Base-by-base conservation (phyloP, 2,113 vertebrate genomes). In the Leptobrachium ailaonicum region DNA sequence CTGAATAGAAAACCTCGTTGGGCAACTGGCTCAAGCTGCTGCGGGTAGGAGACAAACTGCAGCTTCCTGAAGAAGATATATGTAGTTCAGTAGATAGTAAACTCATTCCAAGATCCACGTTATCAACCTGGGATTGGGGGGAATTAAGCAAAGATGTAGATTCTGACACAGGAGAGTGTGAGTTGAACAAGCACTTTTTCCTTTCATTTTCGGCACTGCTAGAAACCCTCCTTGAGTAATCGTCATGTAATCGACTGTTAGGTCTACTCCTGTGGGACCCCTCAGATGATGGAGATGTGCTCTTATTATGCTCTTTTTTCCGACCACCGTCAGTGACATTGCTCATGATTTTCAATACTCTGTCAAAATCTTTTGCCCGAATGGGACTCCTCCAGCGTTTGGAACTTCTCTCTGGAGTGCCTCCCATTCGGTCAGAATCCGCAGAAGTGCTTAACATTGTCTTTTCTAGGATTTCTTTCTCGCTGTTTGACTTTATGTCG, bases 141-240 rank as follows among this genome's bases (percentile, higher is more conserved):
- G 80, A 66, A 72, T 82, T 75, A 44, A 82, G 84, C 2, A 73
- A 56, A 47, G 66, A 70, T 2, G 73, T 83, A 73, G 78, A 76
- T 53, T 56, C 83, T 0, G 73, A 69, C 14, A 74, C 78, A 40
- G 83, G 83, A 45, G 86, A 82, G 4, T 83, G 75, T 20, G 86
- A 82, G 4, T 78, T 87, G 40, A 84, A 86, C 73, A 85, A 84
- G 12, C 91, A 88, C 41, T 90, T 91, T 82, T 90, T 89, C 9
- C 92, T 88, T 68, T 94, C 95, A 0, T 54, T 85, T 82, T 91
- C 90, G 0, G 88, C 83, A 42, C 87, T 82, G 67, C 91, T 92
- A 82, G 96, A 95, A 83, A 88, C 87, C 0, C 97, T 92, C 72
- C 94, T 95, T 2, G 96, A 97, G 67, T 99, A 99, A 90, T 96